Conservation (phyloP, 1,140 invertebrate genomes). For the Gonatopus flavifemur region DNA sequence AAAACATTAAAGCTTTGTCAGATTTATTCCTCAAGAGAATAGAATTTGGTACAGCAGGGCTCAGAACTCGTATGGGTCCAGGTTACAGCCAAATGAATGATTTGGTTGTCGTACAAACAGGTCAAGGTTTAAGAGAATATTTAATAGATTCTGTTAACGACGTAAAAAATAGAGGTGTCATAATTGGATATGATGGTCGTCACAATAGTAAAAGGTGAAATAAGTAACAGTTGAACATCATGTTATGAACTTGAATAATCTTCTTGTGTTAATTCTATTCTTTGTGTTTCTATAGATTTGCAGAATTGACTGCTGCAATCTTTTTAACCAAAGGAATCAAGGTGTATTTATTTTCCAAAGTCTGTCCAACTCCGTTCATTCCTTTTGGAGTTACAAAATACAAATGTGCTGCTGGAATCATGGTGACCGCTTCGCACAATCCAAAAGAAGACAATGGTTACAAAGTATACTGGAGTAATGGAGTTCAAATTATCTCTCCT, state of each 20-base stretch:
- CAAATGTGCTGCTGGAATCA: slow-evolving; percentile 79
- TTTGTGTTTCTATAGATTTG: slow-evolving; percentile 76
- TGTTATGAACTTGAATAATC: not conserved
- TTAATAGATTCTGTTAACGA: slow-evolving; percentile 63
- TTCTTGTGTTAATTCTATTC: not conserved
- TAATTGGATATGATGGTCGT: slow-evolving; percentile 94
- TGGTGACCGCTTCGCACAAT: slow-evolving; percentile 99
- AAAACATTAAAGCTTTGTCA: slow-evolving; percentile 58
- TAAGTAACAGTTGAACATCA: not conserved
- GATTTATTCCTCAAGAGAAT: slow-evolving; percentile 69
- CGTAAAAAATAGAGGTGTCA: slow-evolving; percentile 69
- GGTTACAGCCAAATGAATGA: slow-evolving; percentile 97
- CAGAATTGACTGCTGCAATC: slow-evolving; percentile 82
- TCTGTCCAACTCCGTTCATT: slow-evolving; percentile 92
- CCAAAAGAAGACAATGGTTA: slow-evolving; percentile 99
- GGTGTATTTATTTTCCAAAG: slow-evolving; percentile 80
- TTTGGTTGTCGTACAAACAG: slow-evolving; percentile 94
- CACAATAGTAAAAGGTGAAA: slow-evolving; percentile 85
- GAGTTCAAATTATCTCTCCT: slow-evolving; percentile 93
- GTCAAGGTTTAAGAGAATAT: slow-evolving; percentile 88
- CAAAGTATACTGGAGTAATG: slow-evolving; percentile 96
- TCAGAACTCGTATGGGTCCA: slow-evolving; percentile 88
- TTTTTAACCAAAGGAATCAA: slow-evolving; percentile 77
- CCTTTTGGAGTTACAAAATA: slow-evolving; percentile 77
- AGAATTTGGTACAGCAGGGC: slow-evolving; percentile 87